Conservation (phyloP, 2,113 vertebrate genomes). For the Callipepla squamata region DNA sequence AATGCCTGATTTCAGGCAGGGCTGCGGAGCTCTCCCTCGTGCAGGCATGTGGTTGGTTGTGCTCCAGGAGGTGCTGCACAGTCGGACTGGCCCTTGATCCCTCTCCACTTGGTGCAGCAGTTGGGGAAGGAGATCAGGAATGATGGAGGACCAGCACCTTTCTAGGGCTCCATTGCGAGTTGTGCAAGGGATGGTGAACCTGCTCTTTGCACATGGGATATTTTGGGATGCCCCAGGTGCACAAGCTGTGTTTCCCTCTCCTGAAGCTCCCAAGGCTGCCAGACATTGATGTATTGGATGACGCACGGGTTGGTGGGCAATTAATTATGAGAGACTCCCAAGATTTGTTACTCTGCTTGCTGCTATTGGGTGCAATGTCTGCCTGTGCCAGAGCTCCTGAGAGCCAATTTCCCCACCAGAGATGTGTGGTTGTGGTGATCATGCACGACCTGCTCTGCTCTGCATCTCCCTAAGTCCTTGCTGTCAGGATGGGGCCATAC, state of each 20-base stretch:
- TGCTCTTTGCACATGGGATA: neutral
- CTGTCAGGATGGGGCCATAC: neutral
- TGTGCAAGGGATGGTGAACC: neutral
- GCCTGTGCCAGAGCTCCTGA: neutral
- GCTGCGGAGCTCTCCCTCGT: neutral
- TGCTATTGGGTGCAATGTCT: neutral
- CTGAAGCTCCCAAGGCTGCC: neutral
- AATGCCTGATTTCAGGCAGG: neutral
- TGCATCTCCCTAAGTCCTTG: neutral
- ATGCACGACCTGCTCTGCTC: accelerated
- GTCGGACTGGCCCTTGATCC: neutral
- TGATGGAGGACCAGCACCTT: neutral
- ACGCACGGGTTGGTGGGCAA: neutral
- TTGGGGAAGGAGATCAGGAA: neutral
- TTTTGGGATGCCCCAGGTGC: neutral
- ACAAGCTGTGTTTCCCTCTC: neutral
- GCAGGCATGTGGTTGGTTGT: accelerated
- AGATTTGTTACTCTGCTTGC: neutral
- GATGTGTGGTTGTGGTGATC: neutral
- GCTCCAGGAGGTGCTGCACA: neutral
- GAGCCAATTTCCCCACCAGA: neutral
- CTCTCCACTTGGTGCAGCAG: neutral
- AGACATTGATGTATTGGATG: neutral
- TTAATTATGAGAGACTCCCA: neutral
- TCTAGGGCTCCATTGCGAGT: neutral